Conservation (phyloP, 2,797 vertebrate species). For the Hypotaenidia okinawae region DNA sequence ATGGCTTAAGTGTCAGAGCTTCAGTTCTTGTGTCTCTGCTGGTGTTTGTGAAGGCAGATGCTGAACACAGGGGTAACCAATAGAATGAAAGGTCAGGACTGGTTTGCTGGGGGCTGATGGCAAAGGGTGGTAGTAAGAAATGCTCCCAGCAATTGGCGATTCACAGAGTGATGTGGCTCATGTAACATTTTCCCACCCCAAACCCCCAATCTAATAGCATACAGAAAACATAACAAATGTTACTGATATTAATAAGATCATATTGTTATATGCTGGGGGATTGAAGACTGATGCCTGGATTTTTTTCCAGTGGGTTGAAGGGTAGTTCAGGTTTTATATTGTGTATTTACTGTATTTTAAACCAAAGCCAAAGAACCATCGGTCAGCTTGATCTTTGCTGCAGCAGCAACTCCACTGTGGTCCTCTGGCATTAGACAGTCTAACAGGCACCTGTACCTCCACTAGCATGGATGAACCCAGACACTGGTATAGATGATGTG, state of each 20-base stretch:
- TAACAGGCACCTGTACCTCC: neutral
- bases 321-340: neutral
- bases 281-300: neutral
- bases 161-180: neutral
- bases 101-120: neutral
- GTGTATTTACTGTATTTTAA: neutral
- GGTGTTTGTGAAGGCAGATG: neutral
- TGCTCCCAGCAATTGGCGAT: neutral
- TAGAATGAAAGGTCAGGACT: neutral
- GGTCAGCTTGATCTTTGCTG: neutral
- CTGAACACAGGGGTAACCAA: neutral
- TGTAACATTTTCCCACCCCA: neutral
- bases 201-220: neutral
- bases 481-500: neutral
- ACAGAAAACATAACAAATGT: neutral
- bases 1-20: neutral
- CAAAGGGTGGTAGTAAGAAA: neutral
- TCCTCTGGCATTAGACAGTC: neutral
- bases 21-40: neutral
- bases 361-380: neutral
- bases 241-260: neutral
- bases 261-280: rapidly evolving
- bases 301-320: neutral
- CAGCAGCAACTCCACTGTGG: neutral
- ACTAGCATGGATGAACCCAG: neutral